Evolutionary conservation across 2,888 invertebrate species (phyloP), one percentile per base, ranked within the genome.

Genomic region (Leptopilina syphax): DNA sequence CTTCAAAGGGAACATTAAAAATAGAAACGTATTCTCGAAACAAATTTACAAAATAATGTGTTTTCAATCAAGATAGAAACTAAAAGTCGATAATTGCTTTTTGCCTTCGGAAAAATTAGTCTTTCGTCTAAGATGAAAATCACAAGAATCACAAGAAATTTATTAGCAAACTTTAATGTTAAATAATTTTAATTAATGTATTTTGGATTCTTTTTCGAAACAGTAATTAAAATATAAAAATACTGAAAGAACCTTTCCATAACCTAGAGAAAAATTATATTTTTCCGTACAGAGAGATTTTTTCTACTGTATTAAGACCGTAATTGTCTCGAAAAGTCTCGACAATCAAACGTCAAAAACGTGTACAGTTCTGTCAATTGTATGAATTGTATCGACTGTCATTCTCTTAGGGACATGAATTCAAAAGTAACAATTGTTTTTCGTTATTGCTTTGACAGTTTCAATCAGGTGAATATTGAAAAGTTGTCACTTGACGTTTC

Each of bases 391-490:
- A 50, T 24, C 18, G 13, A 12, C 50, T 70, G 70, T 70, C 70
- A 54, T 70, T 70, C 50, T 50, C 12, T 70, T 3, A 1, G 8
- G 27, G 9, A 70, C 13, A 54, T 18, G 8, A 18, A 54, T 70
- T 8, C 10, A 54, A 54, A 27, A 12, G 3, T 12, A 50, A 6
- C 34, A 9, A 54, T 5, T 47, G 24, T 18, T 70, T 27, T 12
- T 4, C 24, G 7, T 3, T 34, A 10, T n/a, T 34, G 34, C 44
- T 67, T 66, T 70, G 70, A 70, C 70, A 70, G 70, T 50, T 70
- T 70, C 27, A 24, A 70, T 50, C 24, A 54, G 54, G 27, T 70
- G 27, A 70, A 70, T 24, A 70, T 70, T 5, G 27, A 54, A 70
- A 34, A 27, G 7, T 13, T 70, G 70, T 70, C 70, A 70, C 54